A percentile compares a stretch with the other conserved stretches of the same genome.
phyloP scores from a whole-genome alignment of 2,888 invertebrate genomes.

The Clistopyga incitator region DNA sequence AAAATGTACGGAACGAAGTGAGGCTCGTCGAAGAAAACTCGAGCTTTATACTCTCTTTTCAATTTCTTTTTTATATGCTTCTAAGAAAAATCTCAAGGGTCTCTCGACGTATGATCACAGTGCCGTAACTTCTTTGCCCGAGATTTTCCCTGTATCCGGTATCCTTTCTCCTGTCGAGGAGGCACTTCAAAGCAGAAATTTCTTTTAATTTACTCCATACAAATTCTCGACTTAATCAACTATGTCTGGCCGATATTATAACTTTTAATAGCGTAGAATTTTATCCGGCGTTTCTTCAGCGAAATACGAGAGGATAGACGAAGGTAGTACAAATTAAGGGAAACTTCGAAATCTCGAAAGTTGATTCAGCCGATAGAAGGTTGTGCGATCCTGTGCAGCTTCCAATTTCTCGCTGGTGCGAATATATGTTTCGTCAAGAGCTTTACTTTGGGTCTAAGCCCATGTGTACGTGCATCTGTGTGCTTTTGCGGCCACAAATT shows the following conservation, averaged over 20 bases:
- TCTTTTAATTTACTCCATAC: slow-evolving; percentile 12
- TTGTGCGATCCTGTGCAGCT: background rate
- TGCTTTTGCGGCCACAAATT: slow-evolving; percentile 1
- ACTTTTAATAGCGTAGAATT: background rate
- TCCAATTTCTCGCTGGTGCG: background rate
- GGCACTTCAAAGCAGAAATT: background rate
- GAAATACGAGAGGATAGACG: background rate
- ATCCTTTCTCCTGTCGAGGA: background rate
- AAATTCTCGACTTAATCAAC: background rate
- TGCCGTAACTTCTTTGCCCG: background rate
- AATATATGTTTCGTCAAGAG: slow-evolving; percentile 42
- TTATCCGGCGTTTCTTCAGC: background rate
- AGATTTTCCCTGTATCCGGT: background rate
- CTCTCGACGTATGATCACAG: slow-evolving; percentile 6
- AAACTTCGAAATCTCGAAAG: slow-evolving; percentile 1
- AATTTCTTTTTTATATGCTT: background rate
- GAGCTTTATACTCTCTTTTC: background rate
- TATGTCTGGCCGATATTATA: background rate
- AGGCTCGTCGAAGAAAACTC: background rate
- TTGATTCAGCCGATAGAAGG: background rate
- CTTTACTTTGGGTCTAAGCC: slow-evolving; percentile 57
- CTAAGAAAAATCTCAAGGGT: slow-evolving; percentile 17
- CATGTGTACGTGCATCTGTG: slow-evolving; percentile 4
- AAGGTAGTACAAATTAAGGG: background rate
- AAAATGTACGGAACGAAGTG: slow-evolving; percentile 15